phyloP scores from a whole-genome alignment of 1,140 invertebrate genomes.

The Papilio polytes region DNA sequence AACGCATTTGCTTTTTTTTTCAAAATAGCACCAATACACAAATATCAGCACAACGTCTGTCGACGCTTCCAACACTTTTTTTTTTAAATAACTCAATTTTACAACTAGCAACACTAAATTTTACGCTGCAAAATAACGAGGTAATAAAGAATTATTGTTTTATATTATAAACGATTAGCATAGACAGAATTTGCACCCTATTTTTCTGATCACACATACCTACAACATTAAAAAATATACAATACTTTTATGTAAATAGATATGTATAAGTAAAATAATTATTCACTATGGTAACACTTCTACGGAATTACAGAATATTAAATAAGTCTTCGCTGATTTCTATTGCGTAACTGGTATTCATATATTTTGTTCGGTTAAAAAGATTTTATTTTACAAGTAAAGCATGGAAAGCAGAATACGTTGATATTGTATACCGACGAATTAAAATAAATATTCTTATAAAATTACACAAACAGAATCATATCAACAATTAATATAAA shows the following conservation, averaged over 20 bases:
- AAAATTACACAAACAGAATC: conserved; percentile 37
- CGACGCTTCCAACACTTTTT: conserved; percentile 41
- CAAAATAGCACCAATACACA: conserved; percentile 80
- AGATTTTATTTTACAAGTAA: conserved; percentile 23
- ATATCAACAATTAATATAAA: conserved; percentile 50
- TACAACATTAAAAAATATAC: conserved; percentile 73
- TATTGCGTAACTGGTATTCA: neutral
- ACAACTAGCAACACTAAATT: conserved; percentile 51
- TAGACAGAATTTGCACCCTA: conserved; percentile 64
- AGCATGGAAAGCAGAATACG: neutral
- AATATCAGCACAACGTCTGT: conserved; percentile 69
- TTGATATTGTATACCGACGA: neutral
- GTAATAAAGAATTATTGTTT: conserved; percentile 25
- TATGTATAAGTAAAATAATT: conserved; percentile 75
- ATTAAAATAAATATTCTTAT: conserved; percentile 1
- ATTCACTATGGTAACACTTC: conserved; percentile 79
- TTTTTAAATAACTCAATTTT: conserved; percentile 48
- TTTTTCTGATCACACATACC: conserved; percentile 66
- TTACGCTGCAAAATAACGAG: conserved; percentile 36
- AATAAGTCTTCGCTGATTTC: conserved; percentile 34
- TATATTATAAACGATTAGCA: conserved; percentile 44
- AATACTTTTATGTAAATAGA: conserved; percentile 75
- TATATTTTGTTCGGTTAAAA: neutral
- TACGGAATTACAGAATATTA: conserved; percentile 55
- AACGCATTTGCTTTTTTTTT: conserved; percentile 56